These are phyloP conservation scores for Engystomops pustulosus DNA, from an alignment of 2,113 vertebrate species.

Conservation along the genomic window DNA sequence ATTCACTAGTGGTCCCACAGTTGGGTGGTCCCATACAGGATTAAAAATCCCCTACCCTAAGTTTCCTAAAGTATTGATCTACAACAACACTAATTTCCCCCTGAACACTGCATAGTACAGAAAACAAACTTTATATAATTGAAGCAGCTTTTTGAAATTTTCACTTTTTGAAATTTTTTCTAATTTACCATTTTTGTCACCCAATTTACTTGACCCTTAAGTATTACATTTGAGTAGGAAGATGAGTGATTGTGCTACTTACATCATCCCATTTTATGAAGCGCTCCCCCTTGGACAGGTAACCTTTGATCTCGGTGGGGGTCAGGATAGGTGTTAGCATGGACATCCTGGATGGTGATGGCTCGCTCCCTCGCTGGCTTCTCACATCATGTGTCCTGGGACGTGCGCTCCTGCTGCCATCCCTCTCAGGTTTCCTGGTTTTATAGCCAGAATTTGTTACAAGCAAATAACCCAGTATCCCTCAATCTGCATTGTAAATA, in stretches of 20 bases:
- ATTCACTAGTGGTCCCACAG: too few species aligned
- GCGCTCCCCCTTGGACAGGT: slow-evolving; percentile 88
- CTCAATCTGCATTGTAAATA: slow-evolving; percentile 77
- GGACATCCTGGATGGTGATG: slow-evolving; percentile 76
- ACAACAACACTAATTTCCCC: too few species aligned
- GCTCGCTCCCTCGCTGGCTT: slow-evolving; percentile 60
- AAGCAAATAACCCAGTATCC: slow-evolving; percentile 55
- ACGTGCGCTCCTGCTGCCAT: slow-evolving; percentile 31
- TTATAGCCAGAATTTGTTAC: slow-evolving; percentile 65
- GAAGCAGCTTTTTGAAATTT: too few species aligned
- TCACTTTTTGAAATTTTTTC: too few species aligned
- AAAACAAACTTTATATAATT: too few species aligned
- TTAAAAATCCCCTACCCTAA: too few species aligned
- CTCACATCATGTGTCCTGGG: slow-evolving; percentile 70
- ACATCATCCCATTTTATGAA: slow-evolving; percentile 98
- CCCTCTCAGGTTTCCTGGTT: slow-evolving; percentile 65
- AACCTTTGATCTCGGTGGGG: slow-evolving; percentile 83
- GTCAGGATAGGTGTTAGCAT: slow-evolving; percentile 78
- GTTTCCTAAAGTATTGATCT: too few species aligned
- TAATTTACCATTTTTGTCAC: too few species aligned
- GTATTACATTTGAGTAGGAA: background rate
- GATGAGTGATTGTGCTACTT: too few species aligned
- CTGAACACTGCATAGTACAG: too few species aligned
- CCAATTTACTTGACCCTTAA: too few species aligned
- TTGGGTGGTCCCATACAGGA: too few species aligned